Percentiles rank a stretch among this genome's conserved stretches.
These are phyloP conservation scores for Andricus curvator DNA, from an alignment of 2,888 invertebrate species.

Conservation along the genomic window DNA sequence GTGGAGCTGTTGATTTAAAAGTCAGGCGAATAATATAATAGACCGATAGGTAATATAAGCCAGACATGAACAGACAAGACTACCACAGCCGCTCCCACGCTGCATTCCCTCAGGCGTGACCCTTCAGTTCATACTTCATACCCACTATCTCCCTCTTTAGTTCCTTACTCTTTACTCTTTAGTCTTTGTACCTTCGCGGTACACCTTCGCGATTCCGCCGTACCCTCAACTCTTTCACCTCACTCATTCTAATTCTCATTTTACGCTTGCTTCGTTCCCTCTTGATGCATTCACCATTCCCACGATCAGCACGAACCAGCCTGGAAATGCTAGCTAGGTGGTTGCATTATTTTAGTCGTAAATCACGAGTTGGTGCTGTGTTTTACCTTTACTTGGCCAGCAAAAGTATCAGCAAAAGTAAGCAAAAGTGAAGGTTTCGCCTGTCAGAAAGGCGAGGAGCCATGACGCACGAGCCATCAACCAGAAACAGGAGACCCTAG, in stretches of 20 bases:
- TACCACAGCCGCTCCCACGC: constrained; percentile 74
- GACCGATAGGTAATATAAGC: constrained; percentile 64
- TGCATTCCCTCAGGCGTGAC: constrained; percentile 75
- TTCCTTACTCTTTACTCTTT: constrained; percentile 39
- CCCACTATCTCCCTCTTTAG: constrained; percentile 39
- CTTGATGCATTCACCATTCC: constrained; percentile 57
- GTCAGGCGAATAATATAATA: constrained; percentile 40
- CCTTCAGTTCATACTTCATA: constrained; percentile 52
- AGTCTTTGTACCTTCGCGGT: constrained; percentile 34
- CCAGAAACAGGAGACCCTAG: constrained; percentile 37
- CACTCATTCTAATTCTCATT: constrained; percentile 65
- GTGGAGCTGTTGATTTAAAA: constrained; percentile 16
- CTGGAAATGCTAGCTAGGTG: constrained; percentile 55
- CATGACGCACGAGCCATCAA: constrained; percentile 11
- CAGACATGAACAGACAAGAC: constrained; percentile 63
- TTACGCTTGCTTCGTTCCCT: constrained; percentile 59
- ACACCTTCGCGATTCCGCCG: constrained; percentile 44
- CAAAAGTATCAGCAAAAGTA: not conserved
- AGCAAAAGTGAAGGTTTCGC: constrained; percentile 62
- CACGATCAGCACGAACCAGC: constrained; percentile 58
- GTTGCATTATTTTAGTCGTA: constrained; percentile 54
- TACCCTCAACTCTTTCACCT: constrained; percentile 47
- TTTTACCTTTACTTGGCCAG: constrained; percentile 29
- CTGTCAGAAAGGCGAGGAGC: constrained; percentile 38
- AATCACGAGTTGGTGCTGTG: constrained; percentile 51